Evolutionary conservation across 2,888 invertebrate species (phyloP).

Genomic region (Diplolepis rosae): DNA sequence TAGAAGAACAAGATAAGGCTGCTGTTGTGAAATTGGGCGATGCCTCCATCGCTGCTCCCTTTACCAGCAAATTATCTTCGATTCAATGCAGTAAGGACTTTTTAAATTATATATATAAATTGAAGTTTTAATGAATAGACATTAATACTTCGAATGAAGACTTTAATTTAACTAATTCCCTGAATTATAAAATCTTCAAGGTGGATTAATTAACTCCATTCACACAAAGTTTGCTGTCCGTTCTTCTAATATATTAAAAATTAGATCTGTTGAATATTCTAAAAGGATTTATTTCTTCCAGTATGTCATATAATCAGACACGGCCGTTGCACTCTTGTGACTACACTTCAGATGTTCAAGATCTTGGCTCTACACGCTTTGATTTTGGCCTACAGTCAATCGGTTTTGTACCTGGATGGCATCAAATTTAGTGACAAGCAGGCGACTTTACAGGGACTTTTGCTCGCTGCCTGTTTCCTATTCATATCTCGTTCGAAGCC

Average conservation of each 20-base stretch:
- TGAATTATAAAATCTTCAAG: too few relatives aligned
- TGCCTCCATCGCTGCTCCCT: constrained; percentile 99
- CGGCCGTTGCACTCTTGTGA: constrained; percentile 98
- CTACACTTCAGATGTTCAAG: constrained; percentile 99
- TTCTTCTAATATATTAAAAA: too few relatives aligned
- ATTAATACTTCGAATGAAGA: too few relatives aligned
- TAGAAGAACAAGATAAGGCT: constrained; percentile 90
- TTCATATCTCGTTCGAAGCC: constrained; percentile 99
- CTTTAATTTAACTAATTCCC: too few relatives aligned
- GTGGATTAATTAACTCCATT: too few relatives aligned
- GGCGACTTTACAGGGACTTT: constrained; percentile 96
- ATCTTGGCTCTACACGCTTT: constrained; percentile 98
- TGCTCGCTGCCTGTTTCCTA: constrained; percentile 97
- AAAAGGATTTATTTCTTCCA: constrained; percentile 72
- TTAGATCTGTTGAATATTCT: not conserved
- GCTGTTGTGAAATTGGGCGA: constrained; percentile 97
- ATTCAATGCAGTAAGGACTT: constrained; percentile 90
- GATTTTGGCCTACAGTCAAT: constrained; percentile 98
- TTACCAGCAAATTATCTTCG: constrained; percentile 97
- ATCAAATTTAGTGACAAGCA: constrained; percentile 98
- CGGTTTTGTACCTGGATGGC: constrained; percentile 97
- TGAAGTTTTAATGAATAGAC: not conserved
- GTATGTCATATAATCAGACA: constrained; percentile 99
- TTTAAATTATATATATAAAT: not conserved
- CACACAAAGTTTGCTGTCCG: too few relatives aligned